Percentiles rank a stretch among this genome's conserved stretches.
Evolutionary conservation across 2,888 invertebrate genomes (phyloP).

Genomic region (Ypsolopha sequella): DNA sequence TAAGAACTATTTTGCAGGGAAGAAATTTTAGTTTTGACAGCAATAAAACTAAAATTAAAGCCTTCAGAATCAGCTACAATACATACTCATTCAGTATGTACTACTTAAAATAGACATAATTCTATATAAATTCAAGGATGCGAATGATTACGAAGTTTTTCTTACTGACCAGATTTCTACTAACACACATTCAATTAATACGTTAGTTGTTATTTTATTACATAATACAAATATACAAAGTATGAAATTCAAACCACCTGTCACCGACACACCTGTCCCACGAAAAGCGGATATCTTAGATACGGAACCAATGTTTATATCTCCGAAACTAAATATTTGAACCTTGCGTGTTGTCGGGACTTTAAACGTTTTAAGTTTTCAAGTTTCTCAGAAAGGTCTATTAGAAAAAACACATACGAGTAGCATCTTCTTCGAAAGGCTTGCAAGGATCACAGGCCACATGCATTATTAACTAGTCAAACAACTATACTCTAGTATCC

Average conservation of each 20-base stretch:
- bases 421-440: constrained; percentile 25
- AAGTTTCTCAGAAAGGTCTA: constrained; percentile 20
- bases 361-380: constrained; percentile 20
- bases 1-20: no score
- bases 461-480: constrained; percentile 39
- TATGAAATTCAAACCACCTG: constrained; percentile 39
- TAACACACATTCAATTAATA: no score
- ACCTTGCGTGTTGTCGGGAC: constrained; percentile 28
- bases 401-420: constrained; percentile 11
- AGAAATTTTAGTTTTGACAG: no score
- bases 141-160: no score
- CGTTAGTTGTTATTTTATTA: not conserved
- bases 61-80: no score
- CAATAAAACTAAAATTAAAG: no score
- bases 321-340: constrained; percentile 45
- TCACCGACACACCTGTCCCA: constrained; percentile 48
- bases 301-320: constrained; percentile 39
- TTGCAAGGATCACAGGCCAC: constrained; percentile 30
- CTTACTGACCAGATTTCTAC: no score
- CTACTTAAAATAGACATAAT: no score
- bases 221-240: not conserved
- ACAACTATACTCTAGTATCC: constrained; percentile 48
- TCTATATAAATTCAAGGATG: no score
- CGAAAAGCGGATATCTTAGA: constrained; percentile 19
- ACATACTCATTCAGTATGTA: no score